These are phyloP conservation scores for Triplophysa tibetana DNA, from an alignment of 2,113 vertebrate genomes.

Conservation along the genomic window DNA sequence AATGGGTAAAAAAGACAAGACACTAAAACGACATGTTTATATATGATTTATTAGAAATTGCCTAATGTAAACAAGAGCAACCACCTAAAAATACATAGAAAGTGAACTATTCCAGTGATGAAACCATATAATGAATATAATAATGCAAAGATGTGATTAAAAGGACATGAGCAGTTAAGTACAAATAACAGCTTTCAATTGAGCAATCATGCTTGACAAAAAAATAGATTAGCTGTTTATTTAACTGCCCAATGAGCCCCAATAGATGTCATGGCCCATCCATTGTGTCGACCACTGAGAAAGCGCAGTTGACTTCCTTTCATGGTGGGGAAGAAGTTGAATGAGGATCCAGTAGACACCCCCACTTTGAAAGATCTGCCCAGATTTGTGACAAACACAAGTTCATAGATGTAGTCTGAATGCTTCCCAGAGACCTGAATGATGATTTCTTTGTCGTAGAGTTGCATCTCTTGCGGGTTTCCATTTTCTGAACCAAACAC, in stretches of 20 bases:
- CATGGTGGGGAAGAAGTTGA: constrained; percentile 47
- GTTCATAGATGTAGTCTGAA: constrained; percentile 49
- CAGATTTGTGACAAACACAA: constrained; percentile 54
- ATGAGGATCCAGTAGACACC: constrained; percentile 36
- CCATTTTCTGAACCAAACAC: accelerated
- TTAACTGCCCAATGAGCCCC: constrained; percentile 55
- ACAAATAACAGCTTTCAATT: too few species aligned
- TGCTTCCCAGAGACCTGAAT: constrained; percentile 60
- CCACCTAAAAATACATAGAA: too few species aligned
- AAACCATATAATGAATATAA: too few species aligned
- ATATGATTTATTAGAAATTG: not conserved
- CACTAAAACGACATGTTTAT: not conserved
- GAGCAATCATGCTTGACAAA: too few species aligned
- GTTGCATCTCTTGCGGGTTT: not conserved
- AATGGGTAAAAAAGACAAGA: not conserved
- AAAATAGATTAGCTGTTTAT: too few species aligned
- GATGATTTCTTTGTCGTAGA: constrained; percentile 44
- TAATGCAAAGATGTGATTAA: too few species aligned
- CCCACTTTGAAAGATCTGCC: constrained; percentile 49
- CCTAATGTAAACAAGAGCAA: too few species aligned
- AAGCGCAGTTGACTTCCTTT: constrained; percentile 23
- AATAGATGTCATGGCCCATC: constrained; percentile 42
- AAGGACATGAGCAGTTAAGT: too few species aligned
- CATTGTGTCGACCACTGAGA: constrained; percentile 39
- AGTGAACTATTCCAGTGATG: too few species aligned